Evolutionary conservation across 2,888 invertebrate species (phyloP).

Genomic region (Diabrotica balteata): DNA sequence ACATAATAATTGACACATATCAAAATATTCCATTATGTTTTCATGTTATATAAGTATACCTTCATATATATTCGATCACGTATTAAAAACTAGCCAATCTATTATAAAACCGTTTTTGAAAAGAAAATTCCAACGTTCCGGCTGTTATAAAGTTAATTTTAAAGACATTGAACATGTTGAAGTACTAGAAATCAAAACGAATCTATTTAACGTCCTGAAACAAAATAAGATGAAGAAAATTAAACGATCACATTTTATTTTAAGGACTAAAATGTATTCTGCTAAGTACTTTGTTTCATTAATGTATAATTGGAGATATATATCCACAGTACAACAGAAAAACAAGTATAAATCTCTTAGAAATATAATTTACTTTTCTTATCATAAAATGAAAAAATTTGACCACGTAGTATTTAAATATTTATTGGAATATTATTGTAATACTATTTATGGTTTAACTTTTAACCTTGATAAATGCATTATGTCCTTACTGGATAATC

Average conservation of each 20-base stretch:
- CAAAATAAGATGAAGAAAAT: neutral
- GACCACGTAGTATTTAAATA: conserved; percentile 9
- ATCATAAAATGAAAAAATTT: conserved; percentile 16
- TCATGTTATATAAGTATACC: no score
- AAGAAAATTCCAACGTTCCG: neutral
- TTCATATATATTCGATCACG: no score
- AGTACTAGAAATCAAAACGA: conserved; percentile 7
- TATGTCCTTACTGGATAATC: neutral
- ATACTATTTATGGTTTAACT: neutral
- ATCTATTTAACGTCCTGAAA: conserved; percentile 2
- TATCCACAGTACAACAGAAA: conserved; percentile 1
- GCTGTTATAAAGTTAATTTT: neutral
- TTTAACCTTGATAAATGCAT: conserved; percentile 6
- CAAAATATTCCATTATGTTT: no score
- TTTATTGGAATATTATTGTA: neutral
- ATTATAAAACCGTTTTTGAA: neutral
- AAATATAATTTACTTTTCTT: conserved; percentile 18
- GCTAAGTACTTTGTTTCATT: conserved; percentile 21
- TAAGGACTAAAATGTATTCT: conserved; percentile 14
- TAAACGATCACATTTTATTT: conserved; percentile 20
- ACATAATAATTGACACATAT: no score
- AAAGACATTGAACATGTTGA: neutral
- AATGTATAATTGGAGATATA: conserved; percentile 21
- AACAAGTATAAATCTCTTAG: conserved; percentile 4
- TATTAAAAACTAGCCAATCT: neutral